Conservation (phyloP, 2,888 invertebrate species). For the Chaetogeoica ovagalla region DNA sequence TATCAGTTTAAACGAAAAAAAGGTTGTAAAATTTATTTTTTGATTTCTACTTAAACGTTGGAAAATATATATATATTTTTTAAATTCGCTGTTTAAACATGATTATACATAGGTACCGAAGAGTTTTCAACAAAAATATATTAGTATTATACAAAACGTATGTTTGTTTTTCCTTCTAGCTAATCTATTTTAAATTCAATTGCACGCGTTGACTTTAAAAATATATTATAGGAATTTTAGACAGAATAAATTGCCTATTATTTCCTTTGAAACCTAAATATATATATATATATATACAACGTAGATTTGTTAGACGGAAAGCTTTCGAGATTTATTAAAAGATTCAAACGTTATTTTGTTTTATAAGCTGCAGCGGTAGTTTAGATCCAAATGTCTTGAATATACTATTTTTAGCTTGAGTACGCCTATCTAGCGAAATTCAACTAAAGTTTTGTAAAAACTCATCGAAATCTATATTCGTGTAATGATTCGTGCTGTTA, state of each 20-base stretch:
- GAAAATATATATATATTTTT: too few species aligned
- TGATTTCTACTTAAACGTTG: too few species aligned
- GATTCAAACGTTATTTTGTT: conserved; percentile 32
- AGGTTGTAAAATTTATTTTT: too few species aligned
- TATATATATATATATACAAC: too few species aligned
- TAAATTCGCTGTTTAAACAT: too few species aligned
- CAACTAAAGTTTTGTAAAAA: neutral
- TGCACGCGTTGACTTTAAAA: neutral
- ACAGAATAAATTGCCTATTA: conserved; percentile 20
- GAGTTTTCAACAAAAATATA: too few species aligned
- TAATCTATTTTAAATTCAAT: conserved; percentile 2
- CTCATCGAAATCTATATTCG: neutral
- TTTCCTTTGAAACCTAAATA: conserved; percentile 14
- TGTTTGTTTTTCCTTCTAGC: neutral
- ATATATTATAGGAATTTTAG: conserved; percentile 8
- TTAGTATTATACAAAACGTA: too few species aligned
- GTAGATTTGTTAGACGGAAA: conserved; percentile 22
- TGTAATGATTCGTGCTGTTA: too few species aligned
- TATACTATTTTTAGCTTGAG: neutral
- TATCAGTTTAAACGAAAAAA: too few species aligned
- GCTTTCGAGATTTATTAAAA: conserved; percentile 42
- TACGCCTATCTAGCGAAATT: neutral
- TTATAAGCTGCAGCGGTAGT: conserved; percentile 14
- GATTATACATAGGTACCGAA: too few species aligned
- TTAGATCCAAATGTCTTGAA: conserved; percentile 15